Evolutionary conservation across 2,888 invertebrate genomes (phyloP).

Genomic region (Alloscopus bannaensis): DNA sequence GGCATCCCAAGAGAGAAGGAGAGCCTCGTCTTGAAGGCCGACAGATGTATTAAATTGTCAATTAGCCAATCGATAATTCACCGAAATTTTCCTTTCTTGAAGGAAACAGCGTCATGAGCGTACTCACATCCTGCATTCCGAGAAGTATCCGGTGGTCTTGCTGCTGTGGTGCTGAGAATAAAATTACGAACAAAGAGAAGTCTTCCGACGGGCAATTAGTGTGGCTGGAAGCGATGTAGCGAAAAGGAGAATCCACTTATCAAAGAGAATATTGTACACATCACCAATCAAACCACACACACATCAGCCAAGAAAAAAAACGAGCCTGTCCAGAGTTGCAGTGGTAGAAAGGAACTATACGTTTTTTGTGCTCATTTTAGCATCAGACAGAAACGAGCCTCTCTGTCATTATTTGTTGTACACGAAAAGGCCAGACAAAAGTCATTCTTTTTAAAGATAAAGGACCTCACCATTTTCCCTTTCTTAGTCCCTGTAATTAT

Average conservation of each 20-base stretch:
- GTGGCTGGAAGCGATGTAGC: too few species aligned
- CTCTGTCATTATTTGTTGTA: slow-evolving; percentile 54
- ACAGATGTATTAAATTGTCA: background rate
- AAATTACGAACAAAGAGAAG: background rate
- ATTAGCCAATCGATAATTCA: slow-evolving; percentile 19
- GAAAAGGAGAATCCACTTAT: background rate
- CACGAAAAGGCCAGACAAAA: slow-evolving; percentile 52
- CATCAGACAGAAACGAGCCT: slow-evolving; percentile 29
- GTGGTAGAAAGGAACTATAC: too few species aligned
- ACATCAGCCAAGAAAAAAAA: too few species aligned
- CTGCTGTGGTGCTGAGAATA: background rate
- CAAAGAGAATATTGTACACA: too few species aligned
- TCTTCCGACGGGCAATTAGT: background rate
- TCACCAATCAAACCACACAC: too few species aligned
- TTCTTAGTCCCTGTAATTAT: slow-evolving; percentile 54
- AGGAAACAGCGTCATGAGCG: background rate
- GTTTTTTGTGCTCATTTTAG: slow-evolving; percentile 6
- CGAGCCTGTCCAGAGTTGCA: too few species aligned
- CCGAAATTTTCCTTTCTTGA: slow-evolving; percentile 12
- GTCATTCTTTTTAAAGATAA: slow-evolving; percentile 55
- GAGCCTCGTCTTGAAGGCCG: too few species aligned
- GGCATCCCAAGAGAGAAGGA: too few species aligned
- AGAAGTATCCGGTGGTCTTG: slow-evolving; percentile 16
- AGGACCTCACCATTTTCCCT: slow-evolving; percentile 36
- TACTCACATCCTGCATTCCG: slow-evolving; percentile 15